Percentiles rank a stretch among this genome's conserved stretches.
Evolutionary conservation across 2,113 vertebrate genomes (phyloP).

Genomic region (Chlamydotis undulata): DNA sequence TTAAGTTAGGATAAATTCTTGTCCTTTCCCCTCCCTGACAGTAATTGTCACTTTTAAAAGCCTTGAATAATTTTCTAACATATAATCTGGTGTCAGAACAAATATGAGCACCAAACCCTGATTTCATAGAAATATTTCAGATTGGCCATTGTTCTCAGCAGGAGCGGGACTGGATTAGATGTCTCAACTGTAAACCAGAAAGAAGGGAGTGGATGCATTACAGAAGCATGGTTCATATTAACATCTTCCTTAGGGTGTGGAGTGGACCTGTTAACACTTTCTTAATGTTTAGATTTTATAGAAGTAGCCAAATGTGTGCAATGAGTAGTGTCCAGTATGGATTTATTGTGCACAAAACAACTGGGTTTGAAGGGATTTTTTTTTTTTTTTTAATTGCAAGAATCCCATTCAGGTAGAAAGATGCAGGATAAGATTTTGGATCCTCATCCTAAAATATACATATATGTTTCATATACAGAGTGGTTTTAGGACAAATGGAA

Average conservation of each 20-base stretch:
- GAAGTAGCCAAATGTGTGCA: not conserved
- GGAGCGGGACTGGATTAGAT: slow-evolving; percentile 18
- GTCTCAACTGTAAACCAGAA: slow-evolving; percentile 44
- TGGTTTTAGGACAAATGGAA: not conserved
- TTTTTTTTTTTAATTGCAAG: not conserved
- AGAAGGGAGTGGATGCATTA: slow-evolving; percentile 23
- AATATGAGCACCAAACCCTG: not conserved
- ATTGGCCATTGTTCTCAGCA: slow-evolving; percentile 55
- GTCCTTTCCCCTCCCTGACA: not conserved
- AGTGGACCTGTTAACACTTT: slow-evolving; percentile 56
- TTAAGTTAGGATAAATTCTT: not conserved
- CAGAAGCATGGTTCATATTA: slow-evolving; percentile 46
- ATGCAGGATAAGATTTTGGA: not conserved
- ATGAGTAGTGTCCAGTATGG: not conserved
- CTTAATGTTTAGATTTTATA: slow-evolving; percentile 17
- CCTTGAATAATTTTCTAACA: not conserved
- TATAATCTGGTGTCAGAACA: slow-evolving; percentile 25
- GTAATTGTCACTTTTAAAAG: slow-evolving; percentile 14
- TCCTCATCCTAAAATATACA: not conserved
- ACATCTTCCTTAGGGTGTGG: slow-evolving; percentile 41
- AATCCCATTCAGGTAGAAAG: not conserved
- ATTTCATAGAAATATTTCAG: slow-evolving; percentile 18
- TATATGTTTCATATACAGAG: not conserved
- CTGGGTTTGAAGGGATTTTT: not conserved
- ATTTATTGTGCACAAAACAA: not conserved